phyloP scores from a whole-genome alignment of 2,888 invertebrate genomes.

The Glyphotaelius pellucidus region DNA sequence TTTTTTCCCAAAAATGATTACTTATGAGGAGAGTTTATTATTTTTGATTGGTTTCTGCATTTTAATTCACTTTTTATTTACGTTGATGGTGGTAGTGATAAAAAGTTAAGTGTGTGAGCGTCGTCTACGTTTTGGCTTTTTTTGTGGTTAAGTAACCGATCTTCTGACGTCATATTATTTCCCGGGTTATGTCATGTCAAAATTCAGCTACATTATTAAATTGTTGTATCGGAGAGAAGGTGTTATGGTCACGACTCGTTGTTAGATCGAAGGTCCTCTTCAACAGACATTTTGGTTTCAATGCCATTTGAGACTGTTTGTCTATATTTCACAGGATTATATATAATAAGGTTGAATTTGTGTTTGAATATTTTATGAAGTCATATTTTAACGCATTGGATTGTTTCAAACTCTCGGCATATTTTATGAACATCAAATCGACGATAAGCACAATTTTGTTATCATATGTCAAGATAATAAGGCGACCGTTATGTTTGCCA shows the following conservation, averaged over 20 bases:
- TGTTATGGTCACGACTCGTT: constrained; percentile 4
- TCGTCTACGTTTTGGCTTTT: not conserved
- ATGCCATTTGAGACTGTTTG: constrained; percentile 13
- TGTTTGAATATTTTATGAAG: not conserved
- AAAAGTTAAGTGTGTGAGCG: not conserved
- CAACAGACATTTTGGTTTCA: constrained; percentile 13
- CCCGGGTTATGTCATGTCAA: constrained; percentile 41
- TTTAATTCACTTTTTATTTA: not conserved
- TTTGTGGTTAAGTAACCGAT: not conserved
- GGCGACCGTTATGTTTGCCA: no score
- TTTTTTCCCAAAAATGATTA: no score
- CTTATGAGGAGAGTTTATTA: not conserved
- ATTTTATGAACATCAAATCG: no score
- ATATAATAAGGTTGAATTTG: not conserved
- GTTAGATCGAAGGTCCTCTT: constrained; percentile 21
- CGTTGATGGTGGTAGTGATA: not conserved
- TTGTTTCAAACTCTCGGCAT: no score
- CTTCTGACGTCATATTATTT: constrained; percentile 11
- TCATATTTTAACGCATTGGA: not conserved
- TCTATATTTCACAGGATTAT: constrained; percentile 3
- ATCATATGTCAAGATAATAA: no score
- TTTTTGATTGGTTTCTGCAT: not conserved
- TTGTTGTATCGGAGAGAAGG: not conserved
- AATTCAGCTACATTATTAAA: not conserved
- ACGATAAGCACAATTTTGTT: no score